phyloP scores from a whole-genome alignment of 2,888 invertebrate genomes.

The Sycophila texana region DNA sequence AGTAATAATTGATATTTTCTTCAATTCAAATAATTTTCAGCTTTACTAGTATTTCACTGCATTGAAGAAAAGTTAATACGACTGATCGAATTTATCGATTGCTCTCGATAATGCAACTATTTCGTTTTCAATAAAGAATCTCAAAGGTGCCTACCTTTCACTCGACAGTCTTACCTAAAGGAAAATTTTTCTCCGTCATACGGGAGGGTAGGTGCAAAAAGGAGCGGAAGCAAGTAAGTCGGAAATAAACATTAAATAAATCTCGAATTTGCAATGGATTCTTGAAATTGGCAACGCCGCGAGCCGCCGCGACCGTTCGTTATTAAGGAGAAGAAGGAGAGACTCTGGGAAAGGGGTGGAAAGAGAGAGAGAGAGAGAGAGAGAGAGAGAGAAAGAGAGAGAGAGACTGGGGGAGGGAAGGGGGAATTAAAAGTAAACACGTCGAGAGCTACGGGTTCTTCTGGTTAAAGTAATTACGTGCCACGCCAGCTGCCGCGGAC shows the following conservation, averaged over 20 bases:
- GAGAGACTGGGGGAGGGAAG: conserved; percentile 44
- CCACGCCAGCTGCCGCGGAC: conserved; percentile 74
- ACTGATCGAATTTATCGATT: too few relatives aligned
- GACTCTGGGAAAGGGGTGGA: conserved; percentile 56
- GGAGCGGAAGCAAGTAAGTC: conserved; percentile 30
- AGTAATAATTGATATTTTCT: too few relatives aligned
- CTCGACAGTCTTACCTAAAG: too few relatives aligned
- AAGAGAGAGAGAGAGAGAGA: conserved; percentile 46
- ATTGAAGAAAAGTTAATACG: too few relatives aligned
- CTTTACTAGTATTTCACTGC: too few relatives aligned
- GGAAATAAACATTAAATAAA: conserved; percentile 47
- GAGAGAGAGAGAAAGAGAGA: conserved; percentile 37
- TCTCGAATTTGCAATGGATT: conserved; percentile 51
- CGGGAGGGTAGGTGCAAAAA: conserved; percentile 10
- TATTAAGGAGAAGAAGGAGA: conserved; percentile 48
- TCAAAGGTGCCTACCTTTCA: too few relatives aligned
- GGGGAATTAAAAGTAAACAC: conserved; percentile 72
- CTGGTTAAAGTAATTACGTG: conserved; percentile 75
- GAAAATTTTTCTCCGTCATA: too few relatives aligned
- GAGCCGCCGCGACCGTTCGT: conserved; percentile 38
- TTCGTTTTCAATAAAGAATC: too few relatives aligned
- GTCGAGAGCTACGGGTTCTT: conserved; percentile 71
- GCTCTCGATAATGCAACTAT: too few relatives aligned
- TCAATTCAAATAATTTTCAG: too few relatives aligned
- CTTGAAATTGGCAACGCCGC: conserved; percentile 51